phyloP scores from a whole-genome alignment of 1,140 invertebrate genomes.

The Schmidtea mediterranea region DNA sequence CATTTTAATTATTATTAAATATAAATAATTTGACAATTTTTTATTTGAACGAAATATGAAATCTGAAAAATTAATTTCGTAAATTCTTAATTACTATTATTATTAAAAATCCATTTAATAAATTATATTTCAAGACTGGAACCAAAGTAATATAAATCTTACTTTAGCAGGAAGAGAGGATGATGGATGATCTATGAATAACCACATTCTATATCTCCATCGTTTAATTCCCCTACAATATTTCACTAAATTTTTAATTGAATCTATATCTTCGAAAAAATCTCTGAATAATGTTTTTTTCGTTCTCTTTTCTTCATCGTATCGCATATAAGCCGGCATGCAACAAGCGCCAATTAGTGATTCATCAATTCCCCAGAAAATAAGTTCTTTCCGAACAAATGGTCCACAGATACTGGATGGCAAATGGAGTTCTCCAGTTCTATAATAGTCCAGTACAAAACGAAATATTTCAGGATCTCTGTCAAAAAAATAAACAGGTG shows the following conservation, averaged over 20 bases:
- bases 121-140: too few relatives aligned
- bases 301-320: slow-evolving; percentile 2
- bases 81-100: too few relatives aligned
- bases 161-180: slow-evolving; percentile 10
- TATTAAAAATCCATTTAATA: too few relatives aligned
- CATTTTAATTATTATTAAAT: too few relatives aligned
- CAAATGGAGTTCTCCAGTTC: slow-evolving; percentile 16
- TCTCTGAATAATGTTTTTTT: background rate
- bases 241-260: background rate
- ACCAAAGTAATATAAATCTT: background rate
- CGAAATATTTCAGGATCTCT: slow-evolving; percentile 17
- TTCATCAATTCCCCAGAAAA: too few relatives aligned
- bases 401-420: slow-evolving; percentile 14
- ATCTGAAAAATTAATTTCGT: too few relatives aligned
- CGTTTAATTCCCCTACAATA: background rate
- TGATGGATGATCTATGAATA: slow-evolving; percentile 9
- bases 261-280: slow-evolving; percentile 1
- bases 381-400: slow-evolving; percentile 22
- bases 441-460: slow-evolving; percentile 17
- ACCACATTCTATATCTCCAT: background rate
- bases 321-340: slow-evolving; percentile 9
- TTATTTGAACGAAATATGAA: too few relatives aligned
- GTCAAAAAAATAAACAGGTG: slow-evolving; percentile 21
- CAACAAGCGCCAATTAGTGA: slow-evolving; percentile 9
- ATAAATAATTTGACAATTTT: too few relatives aligned